Conservation (phyloP, 2,113 vertebrate genomes). For the Craseonycteris thonglongyai region DNA sequence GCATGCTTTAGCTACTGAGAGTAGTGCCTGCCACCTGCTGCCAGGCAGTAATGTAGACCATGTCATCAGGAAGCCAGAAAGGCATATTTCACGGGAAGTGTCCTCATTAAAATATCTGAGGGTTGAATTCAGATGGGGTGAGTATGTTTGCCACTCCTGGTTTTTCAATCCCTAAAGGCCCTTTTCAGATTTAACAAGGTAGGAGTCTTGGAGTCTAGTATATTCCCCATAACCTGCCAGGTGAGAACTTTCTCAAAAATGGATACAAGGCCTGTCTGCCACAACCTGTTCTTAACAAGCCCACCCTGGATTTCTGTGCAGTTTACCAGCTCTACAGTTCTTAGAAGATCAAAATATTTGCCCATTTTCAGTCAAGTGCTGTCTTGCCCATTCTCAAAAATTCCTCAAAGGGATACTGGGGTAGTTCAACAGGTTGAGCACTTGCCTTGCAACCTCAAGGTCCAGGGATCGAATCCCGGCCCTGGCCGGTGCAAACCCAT, state of each 20-base stretch:
- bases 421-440: too few relatives aligned
- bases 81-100: not conserved
- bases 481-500: too few relatives aligned
- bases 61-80: not conserved
- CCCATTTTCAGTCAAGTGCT: not conserved
- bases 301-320: not conserved
- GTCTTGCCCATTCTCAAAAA: not conserved
- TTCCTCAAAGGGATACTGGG: constrained; percentile 5
- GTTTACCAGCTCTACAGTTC: not conserved
- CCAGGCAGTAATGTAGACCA: not conserved
- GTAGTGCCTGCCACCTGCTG: fast-evolving
- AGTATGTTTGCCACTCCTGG: not conserved
- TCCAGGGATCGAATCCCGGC: too few relatives aligned
- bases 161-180: not conserved
- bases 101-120: not conserved
- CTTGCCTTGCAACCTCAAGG: too few relatives aligned
- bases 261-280: not conserved
- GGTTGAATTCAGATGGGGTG: not conserved
- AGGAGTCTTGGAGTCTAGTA: not conserved
- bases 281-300: not conserved
- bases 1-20: not conserved
- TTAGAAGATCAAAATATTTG: not conserved
- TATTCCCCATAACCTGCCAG: not conserved
- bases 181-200: not conserved
- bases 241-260: not conserved